phyloP scores from a whole-genome alignment of 2,888 invertebrate genomes.

The Nemotelus pantherinus region DNA sequence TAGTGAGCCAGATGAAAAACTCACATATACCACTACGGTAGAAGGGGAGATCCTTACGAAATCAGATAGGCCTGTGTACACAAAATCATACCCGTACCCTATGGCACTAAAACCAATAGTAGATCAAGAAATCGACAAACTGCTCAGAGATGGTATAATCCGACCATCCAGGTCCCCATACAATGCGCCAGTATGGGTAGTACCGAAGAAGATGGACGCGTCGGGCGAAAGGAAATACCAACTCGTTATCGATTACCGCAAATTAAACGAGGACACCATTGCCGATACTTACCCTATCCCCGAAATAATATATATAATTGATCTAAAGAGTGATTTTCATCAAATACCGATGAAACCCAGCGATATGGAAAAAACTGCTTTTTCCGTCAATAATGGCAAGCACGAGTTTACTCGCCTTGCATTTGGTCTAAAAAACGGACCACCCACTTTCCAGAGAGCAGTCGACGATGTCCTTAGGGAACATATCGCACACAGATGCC shows the following conservation, averaged over 20 bases:
- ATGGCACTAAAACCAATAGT: slow-evolving; percentile 10
- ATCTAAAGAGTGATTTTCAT: slow-evolving; percentile 27
- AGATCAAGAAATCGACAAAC: slow-evolving; percentile 11
- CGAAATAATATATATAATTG: slow-evolving; percentile 29
- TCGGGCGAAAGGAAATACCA: slow-evolving; percentile 12
- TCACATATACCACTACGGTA: neutral
- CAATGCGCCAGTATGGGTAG: slow-evolving; percentile 9
- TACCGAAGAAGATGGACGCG: neutral
- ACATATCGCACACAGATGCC: slow-evolving; percentile 7
- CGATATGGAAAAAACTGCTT: slow-evolving; percentile 38
- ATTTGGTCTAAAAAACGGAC: slow-evolving; percentile 21
- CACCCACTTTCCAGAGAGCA: slow-evolving; percentile 26
- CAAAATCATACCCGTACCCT: slow-evolving; percentile 25
- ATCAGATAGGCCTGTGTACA: neutral
- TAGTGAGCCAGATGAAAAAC: slow-evolving; percentile 13
- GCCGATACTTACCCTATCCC: slow-evolving; percentile 13
- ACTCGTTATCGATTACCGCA: slow-evolving; percentile 26
- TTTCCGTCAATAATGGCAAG: slow-evolving; percentile 33
- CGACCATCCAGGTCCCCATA: slow-evolving; percentile 19
- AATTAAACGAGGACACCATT: slow-evolving; percentile 20
- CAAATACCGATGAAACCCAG: slow-evolving; percentile 5
- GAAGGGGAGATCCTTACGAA: slow-evolving; percentile 4
- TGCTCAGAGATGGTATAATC: slow-evolving; percentile 5
- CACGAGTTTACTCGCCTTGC: slow-evolving; percentile 27
- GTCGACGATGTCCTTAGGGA: slow-evolving; percentile 1